Evolutionary conservation across 2,113 vertebrate genomes (phyloP), one percentile per base, ranked within the genome.

Genomic region (Peromyscus maniculatus): DNA sequence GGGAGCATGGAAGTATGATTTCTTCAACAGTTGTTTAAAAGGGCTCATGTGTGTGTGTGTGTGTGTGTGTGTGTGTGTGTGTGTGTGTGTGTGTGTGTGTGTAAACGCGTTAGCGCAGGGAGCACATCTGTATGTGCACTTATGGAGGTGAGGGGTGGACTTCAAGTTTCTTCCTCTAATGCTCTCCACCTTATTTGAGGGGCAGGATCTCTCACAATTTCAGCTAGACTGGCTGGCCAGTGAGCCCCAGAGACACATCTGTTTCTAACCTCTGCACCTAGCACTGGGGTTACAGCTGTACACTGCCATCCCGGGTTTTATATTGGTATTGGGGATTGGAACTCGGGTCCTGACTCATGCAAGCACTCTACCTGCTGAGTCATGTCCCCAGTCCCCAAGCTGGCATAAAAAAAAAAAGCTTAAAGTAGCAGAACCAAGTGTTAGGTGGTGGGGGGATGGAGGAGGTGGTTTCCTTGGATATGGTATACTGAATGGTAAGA

Each of bases 401-500:
- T 28, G 52, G 22, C 22, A 57, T 39, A 49, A 64, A 64, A 13
- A 72, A 49, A 49, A 31, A 15, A 52, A 13, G 31, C 19, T 36
- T 52, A 57, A 55, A 55, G 19, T 17, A 55, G 71, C 5, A 55
- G 87, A 72, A 26, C 7, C n/a, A 82, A 79, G 46, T 74, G 39
- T 33, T 0, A 5, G 13, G 19, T 2, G 13, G 36, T 6, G 28
- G 2, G 36, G 2, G 3, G 2, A 1, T 10, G 28, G 28, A 17
- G 1, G 3, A 16, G 6, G 19, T 13, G 12, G 24, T 33, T 86
- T 75, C 75, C 87, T 92, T 80, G 57, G 49, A 22, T 43, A 17
- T 0, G 5, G 15, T 12, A 57, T 36, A 22, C 7, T 24, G 46
- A 80, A 15, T 11, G 36, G 33, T 43, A 26, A 80, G 13, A 49